phyloP scores from a whole-genome alignment of 2,797 vertebrate species.

The Cephalopachus bancanus region DNA sequence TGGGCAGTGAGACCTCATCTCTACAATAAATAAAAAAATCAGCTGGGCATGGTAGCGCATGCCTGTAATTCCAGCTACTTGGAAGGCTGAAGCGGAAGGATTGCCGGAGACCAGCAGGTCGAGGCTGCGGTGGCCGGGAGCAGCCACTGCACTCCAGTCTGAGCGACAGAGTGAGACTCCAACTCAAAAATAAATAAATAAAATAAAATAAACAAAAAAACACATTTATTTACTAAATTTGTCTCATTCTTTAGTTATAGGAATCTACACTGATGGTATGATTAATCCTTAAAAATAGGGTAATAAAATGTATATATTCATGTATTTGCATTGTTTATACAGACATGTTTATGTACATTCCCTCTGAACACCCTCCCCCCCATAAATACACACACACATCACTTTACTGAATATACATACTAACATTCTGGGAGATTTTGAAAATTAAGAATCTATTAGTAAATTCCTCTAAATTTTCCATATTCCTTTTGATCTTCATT shows the following conservation, averaged over 20 bases:
- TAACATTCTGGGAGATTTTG: neutral
- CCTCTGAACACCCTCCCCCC: no score
- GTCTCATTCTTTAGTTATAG: neutral
- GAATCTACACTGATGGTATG: neutral
- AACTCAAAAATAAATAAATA: no score
- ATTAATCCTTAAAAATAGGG: neutral
- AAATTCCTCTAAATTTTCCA: neutral
- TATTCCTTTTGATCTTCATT: neutral
- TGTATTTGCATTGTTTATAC: neutral
- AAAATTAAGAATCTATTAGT: neutral
- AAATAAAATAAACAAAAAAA: no score
- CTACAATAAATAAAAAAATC: no score
- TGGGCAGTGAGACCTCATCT: no score
- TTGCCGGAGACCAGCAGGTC: no score
- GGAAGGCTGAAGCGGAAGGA: no score
- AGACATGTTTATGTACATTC: neutral
- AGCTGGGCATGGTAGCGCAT: no score
- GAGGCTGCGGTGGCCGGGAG: no score
- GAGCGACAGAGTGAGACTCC: no score
- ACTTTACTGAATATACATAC: neutral
- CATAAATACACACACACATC: neutral
- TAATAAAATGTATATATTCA: neutral
- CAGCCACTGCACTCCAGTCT: no score
- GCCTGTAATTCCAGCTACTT: no score
- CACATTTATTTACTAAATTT: neutral